phyloP scores from a whole-genome alignment of 2,888 invertebrate genomes.

The Cantharis rustica region DNA sequence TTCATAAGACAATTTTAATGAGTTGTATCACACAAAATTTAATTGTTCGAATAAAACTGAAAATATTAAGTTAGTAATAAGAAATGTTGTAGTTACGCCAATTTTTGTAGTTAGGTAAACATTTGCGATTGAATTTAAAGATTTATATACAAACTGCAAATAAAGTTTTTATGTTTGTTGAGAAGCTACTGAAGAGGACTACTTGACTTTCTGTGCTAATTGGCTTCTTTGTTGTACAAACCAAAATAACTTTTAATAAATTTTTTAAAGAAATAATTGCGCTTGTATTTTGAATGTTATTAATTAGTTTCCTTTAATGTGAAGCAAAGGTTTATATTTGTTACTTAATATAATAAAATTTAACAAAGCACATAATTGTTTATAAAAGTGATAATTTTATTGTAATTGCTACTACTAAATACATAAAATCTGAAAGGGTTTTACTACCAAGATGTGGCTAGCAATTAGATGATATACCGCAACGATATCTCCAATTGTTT shows the following conservation, averaged over 20 bases:
- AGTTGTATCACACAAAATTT: background rate
- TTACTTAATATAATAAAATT: background rate
- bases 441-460: background rate
- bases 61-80: background rate
- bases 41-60: background rate
- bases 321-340: background rate
- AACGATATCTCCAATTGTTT: constrained; percentile 17
- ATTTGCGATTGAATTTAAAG: background rate
- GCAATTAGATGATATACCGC: constrained; percentile 16
- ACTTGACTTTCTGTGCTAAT: background rate
- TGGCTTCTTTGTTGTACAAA: background rate
- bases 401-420: background rate
- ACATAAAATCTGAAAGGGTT: constrained; percentile 13
- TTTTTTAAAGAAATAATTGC: background rate
- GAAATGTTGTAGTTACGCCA: background rate
- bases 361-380: background rate
- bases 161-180: background rate
- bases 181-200: background rate
- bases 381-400: background rate
- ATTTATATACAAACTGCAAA: background rate
- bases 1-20: background rate
- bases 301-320: background rate
- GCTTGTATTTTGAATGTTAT: background rate
- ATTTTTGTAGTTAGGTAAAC: background rate
- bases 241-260: background rate